Conservation (phyloP, 2,888 invertebrate species). For the Liodrosophila aerea region DNA sequence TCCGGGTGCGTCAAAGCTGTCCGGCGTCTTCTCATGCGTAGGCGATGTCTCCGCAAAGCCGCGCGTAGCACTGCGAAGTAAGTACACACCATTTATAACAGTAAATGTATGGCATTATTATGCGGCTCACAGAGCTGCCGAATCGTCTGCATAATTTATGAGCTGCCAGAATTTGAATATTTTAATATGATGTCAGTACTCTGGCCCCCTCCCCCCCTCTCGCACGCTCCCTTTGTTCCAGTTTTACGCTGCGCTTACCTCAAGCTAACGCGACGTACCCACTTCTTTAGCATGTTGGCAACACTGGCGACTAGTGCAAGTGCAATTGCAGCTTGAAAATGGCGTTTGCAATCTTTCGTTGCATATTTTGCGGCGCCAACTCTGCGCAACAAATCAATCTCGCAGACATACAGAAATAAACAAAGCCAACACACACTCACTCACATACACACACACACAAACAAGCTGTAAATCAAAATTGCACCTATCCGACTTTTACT, state of each 20-base stretch:
- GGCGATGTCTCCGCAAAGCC: slow-evolving; percentile 80
- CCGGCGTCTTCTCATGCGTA: slow-evolving; percentile 75
- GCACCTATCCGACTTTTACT: slow-evolving; percentile 16
- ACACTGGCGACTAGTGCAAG: slow-evolving; percentile 28
- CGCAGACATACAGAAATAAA: too few species aligned
- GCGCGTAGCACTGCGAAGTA: slow-evolving; percentile 77
- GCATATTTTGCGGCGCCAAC: slow-evolving; percentile 45
- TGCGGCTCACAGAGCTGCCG: slow-evolving; percentile 12
- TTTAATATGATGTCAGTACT: slow-evolving; percentile 54
- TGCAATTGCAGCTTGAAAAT: slow-evolving; percentile 31
- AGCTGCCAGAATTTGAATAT: slow-evolving; percentile 28
- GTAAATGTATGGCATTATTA: slow-evolving; percentile 7
- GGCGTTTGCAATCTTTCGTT: slow-evolving; percentile 29
- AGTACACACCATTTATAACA: slow-evolving; percentile 3
- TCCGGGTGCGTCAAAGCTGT: slow-evolving; percentile 44
- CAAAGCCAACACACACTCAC: slow-evolving; percentile 3
- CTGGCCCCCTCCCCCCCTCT: neutral
- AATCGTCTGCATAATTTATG: slow-evolving; percentile 35
- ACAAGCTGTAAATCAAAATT: slow-evolving; percentile 20
- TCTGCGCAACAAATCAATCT: slow-evolving; percentile 34
- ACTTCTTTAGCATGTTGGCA: slow-evolving; percentile 80
- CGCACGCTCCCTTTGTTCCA: slow-evolving; percentile 9
- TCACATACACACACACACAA: slow-evolving; percentile 9
- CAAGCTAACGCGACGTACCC: slow-evolving; percentile 82
- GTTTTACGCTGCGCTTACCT: slow-evolving; percentile 78